Percentiles rank a stretch among this genome's conserved stretches.
Evolutionary conservation across 2,888 invertebrate genomes (phyloP).

Genomic region (Bimastos eiseni): DNA sequence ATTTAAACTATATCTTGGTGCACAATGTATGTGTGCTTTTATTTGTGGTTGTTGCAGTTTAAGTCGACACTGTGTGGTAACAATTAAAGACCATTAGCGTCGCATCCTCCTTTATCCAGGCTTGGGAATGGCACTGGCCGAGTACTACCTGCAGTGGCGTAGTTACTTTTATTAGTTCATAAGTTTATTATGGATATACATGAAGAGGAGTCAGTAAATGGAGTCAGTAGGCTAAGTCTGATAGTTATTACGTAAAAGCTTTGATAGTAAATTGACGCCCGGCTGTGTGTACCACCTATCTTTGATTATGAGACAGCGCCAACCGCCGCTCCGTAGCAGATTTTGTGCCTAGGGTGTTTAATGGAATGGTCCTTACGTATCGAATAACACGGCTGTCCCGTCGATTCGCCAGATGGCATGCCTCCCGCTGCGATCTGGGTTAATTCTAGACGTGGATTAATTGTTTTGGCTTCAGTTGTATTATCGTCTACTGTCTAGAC

Average conservation of each 20-base stretch:
- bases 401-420: background rate
- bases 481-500: background rate
- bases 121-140: too few species aligned
- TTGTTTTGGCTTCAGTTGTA: constrained; percentile 3
- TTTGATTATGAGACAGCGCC: too few species aligned
- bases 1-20: too few species aligned
- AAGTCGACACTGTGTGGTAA: too few species aligned
- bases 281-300: background rate
- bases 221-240: background rate
- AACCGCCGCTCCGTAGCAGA: background rate
- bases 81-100: too few species aligned
- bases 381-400: background rate
- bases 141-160: too few species aligned
- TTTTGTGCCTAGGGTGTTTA: background rate
- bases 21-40: too few species aligned
- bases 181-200: background rate
- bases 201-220: background rate
- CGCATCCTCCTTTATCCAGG: too few species aligned
- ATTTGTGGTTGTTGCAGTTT: too few species aligned
- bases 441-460: background rate
- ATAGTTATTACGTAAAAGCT: background rate
- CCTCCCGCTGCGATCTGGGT: background rate
- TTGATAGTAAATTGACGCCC: background rate
- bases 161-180: too few species aligned
- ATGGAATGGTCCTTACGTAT: background rate